Evolutionary conservation across 1,140 invertebrate genomes (phyloP).

Genomic region (Globodera rostochiensis): DNA sequence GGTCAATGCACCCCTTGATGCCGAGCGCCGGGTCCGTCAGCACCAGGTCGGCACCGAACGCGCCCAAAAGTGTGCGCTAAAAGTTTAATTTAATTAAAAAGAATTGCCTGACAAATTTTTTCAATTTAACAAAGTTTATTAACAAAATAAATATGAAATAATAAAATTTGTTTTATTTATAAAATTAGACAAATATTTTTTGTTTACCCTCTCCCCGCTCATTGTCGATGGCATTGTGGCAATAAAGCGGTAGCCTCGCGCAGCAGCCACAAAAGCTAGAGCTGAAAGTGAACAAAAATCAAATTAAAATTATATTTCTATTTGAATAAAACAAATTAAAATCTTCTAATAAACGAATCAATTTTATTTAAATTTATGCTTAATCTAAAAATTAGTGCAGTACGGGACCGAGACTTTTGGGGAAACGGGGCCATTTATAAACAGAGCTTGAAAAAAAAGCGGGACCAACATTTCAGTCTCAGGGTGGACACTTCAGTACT

Average conservation of each 20-base stretch:
- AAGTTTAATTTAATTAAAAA: conserved; percentile 22
- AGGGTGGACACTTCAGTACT: too few species aligned
- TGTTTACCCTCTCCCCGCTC: conserved; percentile 50
- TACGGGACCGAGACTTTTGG: too few species aligned
- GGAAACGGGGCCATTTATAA: too few species aligned
- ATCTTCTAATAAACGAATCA: background rate
- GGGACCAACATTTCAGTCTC: too few species aligned
- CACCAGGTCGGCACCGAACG: conserved; percentile 61
- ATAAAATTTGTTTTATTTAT: too few species aligned
- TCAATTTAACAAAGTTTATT: too few species aligned
- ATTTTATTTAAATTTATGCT: background rate
- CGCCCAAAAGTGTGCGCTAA: conserved; percentile 58
- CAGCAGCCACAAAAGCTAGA: conserved; percentile 50
- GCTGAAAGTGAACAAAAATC: conserved; percentile 15
- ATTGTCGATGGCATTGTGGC: conserved; percentile 68
- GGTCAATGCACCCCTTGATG: conserved; percentile 60
- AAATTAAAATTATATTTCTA: too few species aligned
- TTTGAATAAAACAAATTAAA: background rate
- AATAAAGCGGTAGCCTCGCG: conserved; percentile 64
- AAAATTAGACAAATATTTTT: too few species aligned
- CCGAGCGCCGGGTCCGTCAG: conserved; percentile 58
- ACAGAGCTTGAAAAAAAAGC: too few species aligned
- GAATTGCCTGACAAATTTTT: background rate
- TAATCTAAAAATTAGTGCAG: too few species aligned
- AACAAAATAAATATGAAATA: conserved; percentile 22